Conservation (phyloP, 2,797 vertebrate species). For the Spondyliosoma cantharus region DNA sequence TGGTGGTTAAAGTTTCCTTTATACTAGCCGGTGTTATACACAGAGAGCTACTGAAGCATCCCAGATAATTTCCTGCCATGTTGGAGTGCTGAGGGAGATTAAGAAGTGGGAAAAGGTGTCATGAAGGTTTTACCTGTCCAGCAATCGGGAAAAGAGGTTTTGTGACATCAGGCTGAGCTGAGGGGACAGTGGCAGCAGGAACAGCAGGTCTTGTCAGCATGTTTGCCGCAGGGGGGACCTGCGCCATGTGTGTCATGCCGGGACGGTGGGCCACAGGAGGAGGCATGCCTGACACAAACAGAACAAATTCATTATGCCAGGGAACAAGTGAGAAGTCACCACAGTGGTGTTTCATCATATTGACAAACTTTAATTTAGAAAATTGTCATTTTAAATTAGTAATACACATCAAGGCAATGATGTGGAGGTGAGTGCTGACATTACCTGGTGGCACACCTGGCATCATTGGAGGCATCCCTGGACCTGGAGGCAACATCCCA, state of each 20-base stretch:
- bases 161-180: constrained; percentile 86
- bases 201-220: constrained; percentile 86
- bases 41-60: constrained; percentile 9
- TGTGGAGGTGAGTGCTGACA: not conserved
- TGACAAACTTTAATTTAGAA: not conserved
- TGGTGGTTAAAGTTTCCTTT: not conserved
- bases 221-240: constrained; percentile 84
- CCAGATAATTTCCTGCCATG: not conserved
- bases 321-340: not conserved
- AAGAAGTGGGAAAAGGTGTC: not conserved
- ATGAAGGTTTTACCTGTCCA: constrained; percentile 87
- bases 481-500: constrained; percentile 91
- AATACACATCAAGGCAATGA: not conserved
- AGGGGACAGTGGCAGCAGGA: constrained; percentile 68
- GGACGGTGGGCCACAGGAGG: constrained; percentile 89
- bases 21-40: not conserved
- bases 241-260: constrained; percentile 90
- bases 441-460: constrained; percentile 81
- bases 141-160: constrained; percentile 96
- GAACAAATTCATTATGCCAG: not conserved
- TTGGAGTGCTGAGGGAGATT: not conserved
- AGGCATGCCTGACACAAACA: constrained; percentile 85
- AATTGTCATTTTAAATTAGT: not conserved
- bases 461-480: constrained; percentile 87
- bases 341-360: not conserved